Conservation (phyloP, 2,797 vertebrate genomes). For the Protonibea diacanthus region DNA sequence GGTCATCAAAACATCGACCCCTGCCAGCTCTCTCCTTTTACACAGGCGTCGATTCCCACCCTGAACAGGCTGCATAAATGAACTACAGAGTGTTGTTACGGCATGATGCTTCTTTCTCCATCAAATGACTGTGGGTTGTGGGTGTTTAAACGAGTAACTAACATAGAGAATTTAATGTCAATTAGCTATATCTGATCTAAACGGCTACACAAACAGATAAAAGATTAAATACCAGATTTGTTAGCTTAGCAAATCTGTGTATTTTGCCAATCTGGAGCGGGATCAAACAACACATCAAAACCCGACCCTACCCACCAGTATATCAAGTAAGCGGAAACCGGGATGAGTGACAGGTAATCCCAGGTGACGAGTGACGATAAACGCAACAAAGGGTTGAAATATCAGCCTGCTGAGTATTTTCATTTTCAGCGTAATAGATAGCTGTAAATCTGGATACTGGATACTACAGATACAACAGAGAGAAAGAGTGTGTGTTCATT, state of each 20-base stretch:
- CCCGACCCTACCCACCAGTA: neutral
- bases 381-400: conserved; percentile 19
- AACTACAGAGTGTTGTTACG: neutral
- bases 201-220: neutral
- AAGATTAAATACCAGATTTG: conserved; percentile 8
- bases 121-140: neutral
- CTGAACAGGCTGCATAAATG: no score
- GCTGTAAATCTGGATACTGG: conserved; percentile 21
- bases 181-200: neutral
- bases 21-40: no score
- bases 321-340: neutral
- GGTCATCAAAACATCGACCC: no score
- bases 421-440: conserved; percentile 10
- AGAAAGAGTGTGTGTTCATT: conserved; percentile 25
- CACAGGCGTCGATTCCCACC: no score
- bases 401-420: conserved; percentile 15
- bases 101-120: neutral
- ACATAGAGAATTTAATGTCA: neutral
- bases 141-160: neutral
- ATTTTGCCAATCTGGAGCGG: conserved; percentile 2
- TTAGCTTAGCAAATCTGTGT: neutral
- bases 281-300: conserved; percentile 15
- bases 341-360: conserved; percentile 24
- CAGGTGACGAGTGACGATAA: conserved; percentile 25
- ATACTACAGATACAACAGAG: conserved; percentile 4